phyloP scores from a whole-genome alignment of 2,113 vertebrate genomes.

The Dolichotis patagonum region DNA sequence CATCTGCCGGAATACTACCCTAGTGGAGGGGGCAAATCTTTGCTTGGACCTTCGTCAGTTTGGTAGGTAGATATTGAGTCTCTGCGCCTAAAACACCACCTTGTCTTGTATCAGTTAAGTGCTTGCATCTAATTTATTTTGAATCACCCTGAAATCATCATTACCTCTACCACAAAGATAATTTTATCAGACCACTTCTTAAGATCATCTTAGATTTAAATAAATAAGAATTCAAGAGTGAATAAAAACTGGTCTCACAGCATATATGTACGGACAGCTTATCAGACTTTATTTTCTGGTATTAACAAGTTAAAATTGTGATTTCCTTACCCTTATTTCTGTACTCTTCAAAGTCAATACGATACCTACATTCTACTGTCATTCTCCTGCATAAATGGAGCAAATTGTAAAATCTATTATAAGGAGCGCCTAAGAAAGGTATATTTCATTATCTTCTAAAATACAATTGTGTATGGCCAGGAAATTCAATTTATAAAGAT shows the following conservation, averaged over 20 bases:
- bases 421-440: not conserved
- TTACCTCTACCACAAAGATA: not conserved
- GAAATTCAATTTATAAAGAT: not conserved
- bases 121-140: not conserved
- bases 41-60: slow-evolving; percentile 98
- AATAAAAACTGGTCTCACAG: not conserved
- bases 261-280: not conserved
- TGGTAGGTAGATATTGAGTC: slow-evolving; percentile 86
- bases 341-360: not conserved
- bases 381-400: not conserved
- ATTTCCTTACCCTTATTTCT: not conserved
- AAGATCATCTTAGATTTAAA: not conserved
- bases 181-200: not conserved
- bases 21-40: slow-evolving; percentile 92
- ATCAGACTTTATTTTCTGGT: not conserved
- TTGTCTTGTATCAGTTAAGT: not conserved
- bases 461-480: not conserved
- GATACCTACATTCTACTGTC: not conserved
- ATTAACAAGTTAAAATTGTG: not conserved
- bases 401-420: not conserved
- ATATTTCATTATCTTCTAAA: not conserved
- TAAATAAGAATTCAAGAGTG: not conserved
- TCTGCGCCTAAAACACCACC: not conserved
- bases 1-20: slow-evolving; percentile 95
- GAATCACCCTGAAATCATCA: not conserved